Evolutionary conservation across 2,797 vertebrate genomes (phyloP).

Genomic region (Dermochelys coriacea): DNA sequence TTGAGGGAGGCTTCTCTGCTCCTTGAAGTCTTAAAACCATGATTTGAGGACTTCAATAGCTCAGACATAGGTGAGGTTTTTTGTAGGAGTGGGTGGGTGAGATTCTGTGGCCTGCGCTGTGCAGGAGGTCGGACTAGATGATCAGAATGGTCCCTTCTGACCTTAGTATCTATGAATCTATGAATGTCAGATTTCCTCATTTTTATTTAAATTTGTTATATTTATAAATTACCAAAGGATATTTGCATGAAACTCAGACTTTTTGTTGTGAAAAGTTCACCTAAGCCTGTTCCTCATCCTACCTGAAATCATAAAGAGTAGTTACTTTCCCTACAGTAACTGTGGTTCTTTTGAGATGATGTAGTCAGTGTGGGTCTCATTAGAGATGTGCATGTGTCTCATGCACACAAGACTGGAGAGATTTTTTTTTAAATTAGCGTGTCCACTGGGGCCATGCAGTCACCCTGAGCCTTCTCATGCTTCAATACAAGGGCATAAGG

Average conservation of each 20-base stretch:
- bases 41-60: too few relatives aligned
- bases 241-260: background rate
- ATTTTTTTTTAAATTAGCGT: background rate
- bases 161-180: too few relatives aligned
- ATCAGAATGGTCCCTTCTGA: too few relatives aligned
- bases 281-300: background rate
- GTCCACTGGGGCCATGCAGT: too few relatives aligned
- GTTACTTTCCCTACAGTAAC: background rate
- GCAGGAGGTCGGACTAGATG: too few relatives aligned
- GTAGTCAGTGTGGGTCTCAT: accelerated
- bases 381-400: background rate
- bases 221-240: accelerated
- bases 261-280: background rate
- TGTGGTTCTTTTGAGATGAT: background rate
- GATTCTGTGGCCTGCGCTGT: too few relatives aligned
- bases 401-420: background rate
- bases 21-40: too few relatives aligned
- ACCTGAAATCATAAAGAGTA: background rate
- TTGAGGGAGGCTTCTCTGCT: too few relatives aligned
- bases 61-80: too few relatives aligned
- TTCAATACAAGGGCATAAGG: background rate
- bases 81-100: too few relatives aligned
- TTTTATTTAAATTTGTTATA: background rate
- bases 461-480: background rate
- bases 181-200: background rate